phyloP scores from a whole-genome alignment of 2,888 invertebrate genomes.

The Tachina grossa region DNA sequence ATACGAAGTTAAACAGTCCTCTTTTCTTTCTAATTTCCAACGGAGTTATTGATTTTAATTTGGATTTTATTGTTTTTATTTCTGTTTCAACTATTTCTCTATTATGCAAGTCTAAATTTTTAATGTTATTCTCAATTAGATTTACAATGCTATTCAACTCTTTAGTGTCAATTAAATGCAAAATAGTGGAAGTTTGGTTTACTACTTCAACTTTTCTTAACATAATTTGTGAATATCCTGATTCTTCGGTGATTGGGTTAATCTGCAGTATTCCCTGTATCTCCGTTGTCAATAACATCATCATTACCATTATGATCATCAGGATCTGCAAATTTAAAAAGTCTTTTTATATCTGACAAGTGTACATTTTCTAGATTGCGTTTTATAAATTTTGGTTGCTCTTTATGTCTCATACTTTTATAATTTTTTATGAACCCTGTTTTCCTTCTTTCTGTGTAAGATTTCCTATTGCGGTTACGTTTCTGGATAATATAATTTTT shows the following conservation, averaged over 20 bases:
- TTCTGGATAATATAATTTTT: not conserved
- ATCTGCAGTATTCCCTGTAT: conserved; percentile 15
- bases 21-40: conserved; percentile 21
- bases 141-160: conserved; percentile 28
- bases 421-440: conserved; percentile 29
- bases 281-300: not conserved
- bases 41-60: conserved; percentile 44
- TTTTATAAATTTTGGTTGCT: conserved; percentile 31
- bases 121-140: conserved; percentile 33
- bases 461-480: conserved; percentile 12
- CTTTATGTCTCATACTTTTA: conserved; percentile 20
- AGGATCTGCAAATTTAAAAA: conserved; percentile 17
- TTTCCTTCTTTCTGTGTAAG: conserved; percentile 15
- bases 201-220: conserved; percentile 17
- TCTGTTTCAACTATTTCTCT: conserved; percentile 44
- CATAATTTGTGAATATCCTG: conserved; percentile 13
- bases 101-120: conserved; percentile 19
- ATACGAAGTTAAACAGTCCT: conserved; percentile 22
- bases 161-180: conserved; percentile 39
- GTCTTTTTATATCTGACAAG: conserved; percentile 17
- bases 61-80: conserved; percentile 37
- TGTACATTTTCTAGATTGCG: conserved; percentile 16
- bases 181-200: conserved; percentile 36
- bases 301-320: conserved; percentile 8
- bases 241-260: conserved; percentile 28